Evolutionary conservation across 2,888 invertebrate species (phyloP).

Genomic region (Acholoe squamosa): DNA sequence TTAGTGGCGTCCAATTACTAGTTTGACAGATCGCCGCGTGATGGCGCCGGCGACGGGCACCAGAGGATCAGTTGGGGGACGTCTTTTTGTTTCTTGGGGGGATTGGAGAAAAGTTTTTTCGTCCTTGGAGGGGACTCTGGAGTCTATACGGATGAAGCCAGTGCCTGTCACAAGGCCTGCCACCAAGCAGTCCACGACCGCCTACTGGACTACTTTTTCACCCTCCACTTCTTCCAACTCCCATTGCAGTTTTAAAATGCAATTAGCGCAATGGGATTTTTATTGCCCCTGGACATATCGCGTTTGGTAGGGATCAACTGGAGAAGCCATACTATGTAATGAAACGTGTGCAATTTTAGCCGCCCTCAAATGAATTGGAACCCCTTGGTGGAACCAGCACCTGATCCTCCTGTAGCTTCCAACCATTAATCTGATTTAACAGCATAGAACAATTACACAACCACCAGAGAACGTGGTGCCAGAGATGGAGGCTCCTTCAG

Average conservation of each 20-base stretch:
- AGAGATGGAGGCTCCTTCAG: too few species aligned
- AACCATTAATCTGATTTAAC: neutral
- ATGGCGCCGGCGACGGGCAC: slow-evolving; percentile 50
- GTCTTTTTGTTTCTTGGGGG: slow-evolving; percentile 51
- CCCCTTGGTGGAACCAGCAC: neutral
- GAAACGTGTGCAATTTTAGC: neutral
- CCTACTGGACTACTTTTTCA: neutral
- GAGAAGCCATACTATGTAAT: slow-evolving; percentile 9
- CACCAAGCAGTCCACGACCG: neutral
- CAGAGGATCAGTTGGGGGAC: slow-evolving; percentile 40
- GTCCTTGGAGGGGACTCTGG: neutral
- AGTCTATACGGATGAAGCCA: slow-evolving; percentile 36
- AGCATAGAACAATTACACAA: neutral
- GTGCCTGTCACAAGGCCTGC: slow-evolving; percentile 13
- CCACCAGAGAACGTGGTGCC: neutral
- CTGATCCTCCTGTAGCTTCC: neutral
- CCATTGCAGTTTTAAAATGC: slow-evolving; percentile 43
- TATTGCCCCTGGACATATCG: slow-evolving; percentile 47
- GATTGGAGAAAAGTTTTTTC: neutral
- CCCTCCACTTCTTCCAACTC: neutral
- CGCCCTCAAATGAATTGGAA: slow-evolving; percentile 18
- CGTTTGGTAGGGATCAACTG: slow-evolving; percentile 38
- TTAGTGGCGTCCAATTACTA: slow-evolving; percentile 53
- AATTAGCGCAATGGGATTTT: slow-evolving; percentile 52
- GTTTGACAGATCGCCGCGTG: slow-evolving; percentile 47